Evolutionary conservation across 2,113 vertebrate genomes (phyloP), one percentile per base, ranked within the genome.

Genomic region (Prolemur simus): DNA sequence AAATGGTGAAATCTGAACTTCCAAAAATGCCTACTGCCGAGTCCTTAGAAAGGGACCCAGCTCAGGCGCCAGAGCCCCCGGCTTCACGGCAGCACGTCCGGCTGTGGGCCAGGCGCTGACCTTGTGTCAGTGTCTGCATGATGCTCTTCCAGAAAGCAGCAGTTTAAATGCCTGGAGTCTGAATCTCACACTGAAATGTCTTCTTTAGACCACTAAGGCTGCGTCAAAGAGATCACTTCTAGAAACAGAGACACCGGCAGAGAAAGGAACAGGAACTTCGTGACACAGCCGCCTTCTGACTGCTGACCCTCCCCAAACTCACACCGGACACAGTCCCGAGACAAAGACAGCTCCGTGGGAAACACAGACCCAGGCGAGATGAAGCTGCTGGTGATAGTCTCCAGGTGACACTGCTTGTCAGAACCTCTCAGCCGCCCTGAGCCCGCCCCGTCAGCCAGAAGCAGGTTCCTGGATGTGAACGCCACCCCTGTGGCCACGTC

Each of bases 261-360:
- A 7, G 74, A 63, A 73, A 96, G 17, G 5, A 37, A 37, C 0
- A n/a, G 47, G 74, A 29, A 9, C 42, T 6, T 23, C 17, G 23
- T 69, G 34, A 56, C 1, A 20, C 63, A 69, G 83, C 74, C 82
- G 69, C 95, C 77, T 81, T 95, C 92, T 54, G 60, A 69, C 0
- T 78, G 91, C 37, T 86, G 90, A 89, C 71, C 97, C 45, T 29
- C 21, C 95, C 93, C 90, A 85, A 96, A 96, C 91, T 96, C 97
- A 96, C 91, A 97, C 98, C 95, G 96, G 97, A 94, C 80, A 63
- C 90, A 95, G 10, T 87, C 94, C 87, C 18, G 12, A 20, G 83
- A 95, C 78, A 39, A 18, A 14, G 20, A 25, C n/a, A 9, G 42
- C 89, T 27, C 14, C 3, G 25, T 47, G 27, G 42, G 29, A 45